Conservation (phyloP, 2,888 invertebrate species). For the Trachelus iudaicus region DNA sequence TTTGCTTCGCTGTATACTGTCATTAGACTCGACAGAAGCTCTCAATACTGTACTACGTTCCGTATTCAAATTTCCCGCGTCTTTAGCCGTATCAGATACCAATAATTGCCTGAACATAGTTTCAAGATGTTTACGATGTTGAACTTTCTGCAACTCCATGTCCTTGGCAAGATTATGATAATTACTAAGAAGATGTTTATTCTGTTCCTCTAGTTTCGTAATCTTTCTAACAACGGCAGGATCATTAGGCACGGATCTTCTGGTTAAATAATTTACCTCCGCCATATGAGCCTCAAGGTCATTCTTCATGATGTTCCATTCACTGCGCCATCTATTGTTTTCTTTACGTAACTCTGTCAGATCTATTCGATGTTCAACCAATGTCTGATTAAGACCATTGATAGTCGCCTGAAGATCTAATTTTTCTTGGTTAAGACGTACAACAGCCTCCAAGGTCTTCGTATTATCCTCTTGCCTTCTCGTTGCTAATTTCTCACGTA, state of each 20-base stretch:
- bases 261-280: slow-evolving; percentile 15
- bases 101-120: neutral
- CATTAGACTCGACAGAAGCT: too few relatives aligned
- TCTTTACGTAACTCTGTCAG: slow-evolving; percentile 6
- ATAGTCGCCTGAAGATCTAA: slow-evolving; percentile 3
- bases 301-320: neutral
- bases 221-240: slow-evolving; percentile 15
- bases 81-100: too few relatives aligned
- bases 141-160: neutral
- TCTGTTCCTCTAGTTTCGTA: slow-evolving; percentile 3
- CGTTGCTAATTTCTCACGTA: neutral
- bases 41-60: too few relatives aligned
- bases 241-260: neutral
- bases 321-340: neutral
- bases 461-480: neutral
- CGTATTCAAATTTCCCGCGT: too few relatives aligned
- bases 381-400: slow-evolving; percentile 8
- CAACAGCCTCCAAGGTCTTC: neutral
- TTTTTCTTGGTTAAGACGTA: neutral
- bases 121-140: neutral
- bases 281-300: slow-evolving; percentile 11
- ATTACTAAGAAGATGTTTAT: neutral
- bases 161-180: neutral
- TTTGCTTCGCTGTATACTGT: too few relatives aligned
- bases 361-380: slow-evolving; percentile 7